Conservation (phyloP, 2,888 invertebrate genomes). For the Nomada ferruginata region DNA sequence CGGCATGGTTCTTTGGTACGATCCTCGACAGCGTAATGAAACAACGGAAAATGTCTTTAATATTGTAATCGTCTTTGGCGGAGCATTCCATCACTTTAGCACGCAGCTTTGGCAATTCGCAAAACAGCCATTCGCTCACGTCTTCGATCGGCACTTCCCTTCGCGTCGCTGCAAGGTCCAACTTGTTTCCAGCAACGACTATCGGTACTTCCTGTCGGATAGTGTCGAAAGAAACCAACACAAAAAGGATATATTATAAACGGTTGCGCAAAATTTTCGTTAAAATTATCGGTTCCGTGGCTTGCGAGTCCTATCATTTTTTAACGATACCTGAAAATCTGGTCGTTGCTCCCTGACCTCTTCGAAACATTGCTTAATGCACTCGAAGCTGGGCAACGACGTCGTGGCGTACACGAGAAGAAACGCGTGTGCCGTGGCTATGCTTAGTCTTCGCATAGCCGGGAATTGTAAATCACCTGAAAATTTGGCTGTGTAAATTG, state of each 20-base stretch:
- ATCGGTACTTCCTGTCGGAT: slow-evolving; percentile 90
- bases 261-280: too few relatives aligned
- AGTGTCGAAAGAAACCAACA: background rate
- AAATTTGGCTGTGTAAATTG: background rate
- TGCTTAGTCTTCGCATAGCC: slow-evolving; percentile 94
- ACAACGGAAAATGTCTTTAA: slow-evolving; percentile 92
- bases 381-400: slow-evolving; percentile 89
- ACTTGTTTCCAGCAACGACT: slow-evolving; percentile 94
- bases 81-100: slow-evolving; percentile 92
- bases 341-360: slow-evolving; percentile 93
- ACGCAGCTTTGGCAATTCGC: slow-evolving; percentile 90
- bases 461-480: slow-evolving; percentile 95
- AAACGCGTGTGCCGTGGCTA: slow-evolving; percentile 95
- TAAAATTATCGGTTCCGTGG: too few relatives aligned
- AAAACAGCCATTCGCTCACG: slow-evolving; percentile 92
- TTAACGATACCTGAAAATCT: slow-evolving; percentile 86
- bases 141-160: slow-evolving; percentile 91
- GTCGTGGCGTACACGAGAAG: slow-evolving; percentile 93
- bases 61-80: slow-evolving; percentile 91
- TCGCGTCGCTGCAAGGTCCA: slow-evolving; percentile 90
- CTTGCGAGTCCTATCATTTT: background rate
- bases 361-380: slow-evolving; percentile 90
- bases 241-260: too few relatives aligned
- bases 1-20: slow-evolving; percentile 85
- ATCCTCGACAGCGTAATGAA: slow-evolving; percentile 91